Percentiles rank a stretch among this genome's conserved stretches.
Evolutionary conservation across 2,888 invertebrate species (phyloP).

Genomic region (Halictus ligatus): DNA sequence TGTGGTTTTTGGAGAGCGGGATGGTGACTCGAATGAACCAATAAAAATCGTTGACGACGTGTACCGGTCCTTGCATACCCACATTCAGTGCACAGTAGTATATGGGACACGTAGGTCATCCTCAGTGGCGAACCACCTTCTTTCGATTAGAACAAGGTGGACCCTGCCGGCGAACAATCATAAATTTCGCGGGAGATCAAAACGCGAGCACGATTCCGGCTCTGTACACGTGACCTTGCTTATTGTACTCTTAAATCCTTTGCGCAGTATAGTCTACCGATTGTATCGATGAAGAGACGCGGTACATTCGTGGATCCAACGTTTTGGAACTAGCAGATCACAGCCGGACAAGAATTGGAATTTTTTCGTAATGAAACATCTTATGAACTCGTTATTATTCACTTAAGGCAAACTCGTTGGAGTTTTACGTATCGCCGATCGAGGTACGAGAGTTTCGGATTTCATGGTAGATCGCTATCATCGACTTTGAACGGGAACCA

Average conservation of each 20-base stretch:
- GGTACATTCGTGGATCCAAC: no score
- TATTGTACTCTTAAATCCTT: conserved; percentile 45
- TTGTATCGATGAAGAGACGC: background rate
- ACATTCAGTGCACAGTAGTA: background rate
- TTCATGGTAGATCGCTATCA: background rate
- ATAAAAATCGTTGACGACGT: background rate
- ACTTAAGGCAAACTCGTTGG: no score
- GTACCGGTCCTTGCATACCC: background rate
- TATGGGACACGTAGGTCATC: conserved; percentile 59
- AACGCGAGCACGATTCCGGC: conserved; percentile 64
- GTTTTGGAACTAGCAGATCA: no score
- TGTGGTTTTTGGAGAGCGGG: background rate
- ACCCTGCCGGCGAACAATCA: conserved; percentile 49
- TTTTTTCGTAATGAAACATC: background rate
- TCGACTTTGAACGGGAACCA: background rate
- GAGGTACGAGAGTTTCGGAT: background rate
- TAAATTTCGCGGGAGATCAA: conserved; percentile 63
- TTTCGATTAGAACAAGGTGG: conserved; percentile 50
- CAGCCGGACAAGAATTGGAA: no score
- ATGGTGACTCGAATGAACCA: background rate
- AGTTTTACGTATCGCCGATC: background rate
- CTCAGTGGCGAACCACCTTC: conserved; percentile 60
- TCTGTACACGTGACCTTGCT: conserved; percentile 63
- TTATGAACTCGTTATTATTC: no score
- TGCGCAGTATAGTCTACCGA: background rate